Evolutionary conservation across 2,888 invertebrate species (phyloP), one percentile per base, ranked within the genome.

Genomic region (Dermolepida albohirtum): DNA sequence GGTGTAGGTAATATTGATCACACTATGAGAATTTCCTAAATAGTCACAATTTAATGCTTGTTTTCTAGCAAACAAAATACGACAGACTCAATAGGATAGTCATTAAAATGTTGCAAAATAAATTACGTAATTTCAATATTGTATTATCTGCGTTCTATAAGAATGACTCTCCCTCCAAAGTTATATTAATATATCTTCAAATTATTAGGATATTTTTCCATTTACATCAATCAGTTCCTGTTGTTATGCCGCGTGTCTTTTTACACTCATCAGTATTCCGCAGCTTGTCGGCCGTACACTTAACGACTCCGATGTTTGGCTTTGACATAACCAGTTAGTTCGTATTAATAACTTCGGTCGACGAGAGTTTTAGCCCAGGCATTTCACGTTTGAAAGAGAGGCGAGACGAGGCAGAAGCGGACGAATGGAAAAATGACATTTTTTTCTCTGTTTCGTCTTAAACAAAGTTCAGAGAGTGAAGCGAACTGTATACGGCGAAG

Each of bases 311-410:
- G 77, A 82, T 81, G 83, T 82, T 84, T 84, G 84, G 82, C 79
- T 84, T 83, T 84, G 84, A 84, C 84, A 84, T 83, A 83, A 83
- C 83, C 83, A 83, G 83, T 83, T 83, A 84, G 84, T 84, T 81
- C 81, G 82, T 83, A 83, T 84, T 84, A 84, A 84, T 84, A 84
- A 84, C 83, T 83, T 83, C 81, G 34, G 22, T 49, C 17, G 47
- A 34, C 29, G 59, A 59, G 59, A 62, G 29, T 62, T 62, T 47
- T 34, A 57, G 43, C 43, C 41, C 57, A 43, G 43, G 22, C 39
- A 17, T 41, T 57, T 39, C 34, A 44, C 44, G 29, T 40, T 55
- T 41, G 52, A 49, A 47, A 39, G 39, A 7, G 40, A 40, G 68
- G 68, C 77, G 80, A 81, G 80, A 80, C 79, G 79, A 59, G 59